Conservation (phyloP, 2,113 vertebrate species). For the Alethe diademata region DNA sequence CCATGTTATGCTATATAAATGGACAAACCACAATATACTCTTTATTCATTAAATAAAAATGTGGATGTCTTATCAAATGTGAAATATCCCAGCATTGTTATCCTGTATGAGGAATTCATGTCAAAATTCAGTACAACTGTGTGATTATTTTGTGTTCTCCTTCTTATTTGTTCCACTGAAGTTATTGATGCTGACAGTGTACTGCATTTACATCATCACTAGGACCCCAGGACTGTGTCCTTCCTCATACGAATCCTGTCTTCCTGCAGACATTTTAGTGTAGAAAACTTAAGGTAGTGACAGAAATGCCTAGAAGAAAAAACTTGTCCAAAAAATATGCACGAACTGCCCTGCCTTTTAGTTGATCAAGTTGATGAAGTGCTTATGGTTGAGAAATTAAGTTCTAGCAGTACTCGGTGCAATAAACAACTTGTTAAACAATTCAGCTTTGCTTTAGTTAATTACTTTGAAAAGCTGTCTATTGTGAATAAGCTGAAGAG, state of each 20-base stretch:
- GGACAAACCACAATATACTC: neutral
- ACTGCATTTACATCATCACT: neutral
- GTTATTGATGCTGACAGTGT: neutral
- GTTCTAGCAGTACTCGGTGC: neutral
- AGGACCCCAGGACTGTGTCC: neutral
- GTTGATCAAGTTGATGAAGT: neutral
- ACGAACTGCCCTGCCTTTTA: neutral
- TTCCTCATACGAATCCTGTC: neutral
- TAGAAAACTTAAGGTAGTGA: neutral
- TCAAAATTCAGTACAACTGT: neutral
- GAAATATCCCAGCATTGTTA: neutral
- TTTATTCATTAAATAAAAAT: neutral
- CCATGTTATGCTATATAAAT: neutral
- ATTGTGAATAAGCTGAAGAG: slow-evolving; percentile 10
- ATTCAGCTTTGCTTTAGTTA: neutral
- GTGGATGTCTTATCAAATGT: neutral
- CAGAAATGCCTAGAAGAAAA: neutral
- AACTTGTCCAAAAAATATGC: neutral
- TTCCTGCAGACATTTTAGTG: neutral
- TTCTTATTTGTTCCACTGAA: neutral
- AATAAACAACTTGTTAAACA: slow-evolving; percentile 47
- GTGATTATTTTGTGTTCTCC: neutral
- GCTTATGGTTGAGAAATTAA: neutral
- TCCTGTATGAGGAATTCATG: neutral
- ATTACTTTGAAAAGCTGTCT: slow-evolving; percentile 12